Conservation (phyloP, 1,140 invertebrate genomes). For the Calycopis cecrops region DNA sequence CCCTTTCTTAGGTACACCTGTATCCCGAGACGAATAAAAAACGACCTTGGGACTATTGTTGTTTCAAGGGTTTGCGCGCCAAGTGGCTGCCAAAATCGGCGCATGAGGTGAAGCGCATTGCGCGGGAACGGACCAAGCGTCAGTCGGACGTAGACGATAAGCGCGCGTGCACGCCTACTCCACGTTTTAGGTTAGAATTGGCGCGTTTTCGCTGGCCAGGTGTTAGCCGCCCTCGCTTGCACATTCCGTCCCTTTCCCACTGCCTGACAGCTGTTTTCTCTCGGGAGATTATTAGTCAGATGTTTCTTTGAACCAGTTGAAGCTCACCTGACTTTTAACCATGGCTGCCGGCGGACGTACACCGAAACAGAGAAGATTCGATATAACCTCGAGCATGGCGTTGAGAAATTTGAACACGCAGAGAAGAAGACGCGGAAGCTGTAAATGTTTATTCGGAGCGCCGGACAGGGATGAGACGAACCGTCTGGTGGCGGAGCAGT, state of each 20-base stretch:
- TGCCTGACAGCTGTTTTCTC: conserved; percentile 72
- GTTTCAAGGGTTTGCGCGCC: conserved; percentile 58
- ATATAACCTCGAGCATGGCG: conserved; percentile 52
- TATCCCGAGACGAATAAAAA: conserved; percentile 60
- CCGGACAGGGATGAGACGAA: conserved; percentile 63
- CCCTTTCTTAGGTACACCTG: conserved; percentile 59
- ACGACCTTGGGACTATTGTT: conserved; percentile 69
- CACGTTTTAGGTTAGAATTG: conserved; percentile 68
- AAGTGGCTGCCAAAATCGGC: conserved; percentile 67
- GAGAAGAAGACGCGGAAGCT: conserved; percentile 58
- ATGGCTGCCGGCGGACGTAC: conserved; percentile 65
- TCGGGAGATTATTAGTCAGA: conserved; percentile 73
- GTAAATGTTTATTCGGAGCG: conserved; percentile 64
- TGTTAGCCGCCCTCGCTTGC: conserved; percentile 52
- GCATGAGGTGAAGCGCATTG: conserved; percentile 52
- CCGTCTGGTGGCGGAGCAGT: conserved; percentile 61
- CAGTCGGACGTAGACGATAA: conserved; percentile 47
- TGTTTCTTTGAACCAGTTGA: conserved; percentile 66
- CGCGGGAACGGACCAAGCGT: conserved; percentile 59
- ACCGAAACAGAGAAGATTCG: conserved; percentile 62
- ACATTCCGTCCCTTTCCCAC: conserved; percentile 41
- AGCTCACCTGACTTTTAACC: conserved; percentile 57
- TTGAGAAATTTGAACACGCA: conserved; percentile 50
- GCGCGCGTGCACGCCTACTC: conserved; percentile 53
- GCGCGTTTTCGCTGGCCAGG: conserved; percentile 63